Percentiles rank a stretch among this genome's conserved stretches.
These are phyloP conservation scores for Ferrisia virgata DNA, from an alignment of 2,888 invertebrate genomes.

Conservation along the genomic window DNA sequence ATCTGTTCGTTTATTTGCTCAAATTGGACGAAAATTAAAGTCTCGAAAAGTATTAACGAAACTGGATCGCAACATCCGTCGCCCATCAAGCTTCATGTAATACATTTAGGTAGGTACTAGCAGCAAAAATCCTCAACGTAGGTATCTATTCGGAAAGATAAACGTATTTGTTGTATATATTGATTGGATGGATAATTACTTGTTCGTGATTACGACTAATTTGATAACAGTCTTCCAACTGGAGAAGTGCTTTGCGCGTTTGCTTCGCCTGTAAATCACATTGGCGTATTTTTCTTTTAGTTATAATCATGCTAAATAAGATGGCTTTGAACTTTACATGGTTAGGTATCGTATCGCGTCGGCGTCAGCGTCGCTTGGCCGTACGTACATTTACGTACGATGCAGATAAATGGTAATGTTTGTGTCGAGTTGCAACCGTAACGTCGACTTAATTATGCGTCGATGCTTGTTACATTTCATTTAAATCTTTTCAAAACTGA, in stretches of 20 bases:
- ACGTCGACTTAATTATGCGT: slow-evolving; percentile 1
- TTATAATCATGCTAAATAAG: background rate
- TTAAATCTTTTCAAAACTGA: slow-evolving; percentile 10
- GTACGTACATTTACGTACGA: background rate
- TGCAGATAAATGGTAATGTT: background rate
- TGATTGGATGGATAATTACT: slow-evolving; percentile 20
- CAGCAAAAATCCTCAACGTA: no score
- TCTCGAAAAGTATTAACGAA: background rate
- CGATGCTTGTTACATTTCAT: slow-evolving; percentile 6
- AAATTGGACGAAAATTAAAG: background rate
- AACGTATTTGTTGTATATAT: background rate
- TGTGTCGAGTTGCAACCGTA: background rate
- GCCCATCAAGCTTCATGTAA: no score
- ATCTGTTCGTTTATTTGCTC: background rate
- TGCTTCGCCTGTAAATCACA: slow-evolving; percentile 13
- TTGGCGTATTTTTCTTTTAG: background rate
- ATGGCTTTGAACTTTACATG: background rate
- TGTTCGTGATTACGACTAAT: slow-evolving; percentile 23
- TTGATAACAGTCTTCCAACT: slow-evolving; percentile 12
- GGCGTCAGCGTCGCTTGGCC: background rate
- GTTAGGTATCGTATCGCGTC: no score
- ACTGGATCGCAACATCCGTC: background rate
- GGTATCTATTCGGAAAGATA: no score
- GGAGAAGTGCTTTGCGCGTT: background rate
- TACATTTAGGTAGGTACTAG: no score